Evolutionary conservation across 2,113 vertebrate genomes (phyloP).

Genomic region (Tetrao urogallus): DNA sequence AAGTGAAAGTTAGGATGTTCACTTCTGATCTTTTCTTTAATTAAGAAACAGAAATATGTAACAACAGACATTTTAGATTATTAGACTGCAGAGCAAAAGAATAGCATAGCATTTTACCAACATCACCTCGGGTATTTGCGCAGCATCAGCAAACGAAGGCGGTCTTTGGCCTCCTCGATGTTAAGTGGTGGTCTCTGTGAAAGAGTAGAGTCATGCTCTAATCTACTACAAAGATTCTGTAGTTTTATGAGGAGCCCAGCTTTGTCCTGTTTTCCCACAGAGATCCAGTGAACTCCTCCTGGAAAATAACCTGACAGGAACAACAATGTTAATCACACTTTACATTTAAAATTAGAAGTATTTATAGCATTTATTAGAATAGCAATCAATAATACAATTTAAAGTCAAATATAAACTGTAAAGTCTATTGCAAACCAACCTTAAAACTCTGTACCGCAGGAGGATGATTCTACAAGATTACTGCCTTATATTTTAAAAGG

Average conservation of each 20-base stretch:
- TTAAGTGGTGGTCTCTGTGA: conserved; percentile 86
- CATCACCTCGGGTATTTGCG: conserved; percentile 86
- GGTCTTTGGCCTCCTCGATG: conserved; percentile 94
- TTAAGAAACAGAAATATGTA: background rate
- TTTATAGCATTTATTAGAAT: background rate
- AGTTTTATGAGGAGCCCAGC: conserved; percentile 92
- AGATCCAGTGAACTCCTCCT: conserved; percentile 93
- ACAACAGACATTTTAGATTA: background rate
- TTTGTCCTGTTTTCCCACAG: conserved; percentile 93
- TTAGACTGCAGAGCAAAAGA: background rate
- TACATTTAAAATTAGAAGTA: background rate
- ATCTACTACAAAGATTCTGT: conserved; percentile 90
- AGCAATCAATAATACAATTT: background rate
- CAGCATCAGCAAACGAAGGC: conserved; percentile 89
- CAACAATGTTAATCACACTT: background rate
- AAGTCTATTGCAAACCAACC: background rate
- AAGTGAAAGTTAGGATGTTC: background rate
- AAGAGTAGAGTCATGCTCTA: conserved; percentile 85
- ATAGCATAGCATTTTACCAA: background rate
- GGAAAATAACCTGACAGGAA: conserved; percentile 86
- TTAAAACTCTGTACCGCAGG: background rate
- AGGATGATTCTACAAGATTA: background rate
- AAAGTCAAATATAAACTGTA: background rate
- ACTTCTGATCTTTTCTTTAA: background rate
- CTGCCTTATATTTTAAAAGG: background rate